A percentile compares a stretch with the other conserved stretches of the same genome.
phyloP scores from a whole-genome alignment of 2,888 invertebrate species.

The Drosophila putrida region DNA sequence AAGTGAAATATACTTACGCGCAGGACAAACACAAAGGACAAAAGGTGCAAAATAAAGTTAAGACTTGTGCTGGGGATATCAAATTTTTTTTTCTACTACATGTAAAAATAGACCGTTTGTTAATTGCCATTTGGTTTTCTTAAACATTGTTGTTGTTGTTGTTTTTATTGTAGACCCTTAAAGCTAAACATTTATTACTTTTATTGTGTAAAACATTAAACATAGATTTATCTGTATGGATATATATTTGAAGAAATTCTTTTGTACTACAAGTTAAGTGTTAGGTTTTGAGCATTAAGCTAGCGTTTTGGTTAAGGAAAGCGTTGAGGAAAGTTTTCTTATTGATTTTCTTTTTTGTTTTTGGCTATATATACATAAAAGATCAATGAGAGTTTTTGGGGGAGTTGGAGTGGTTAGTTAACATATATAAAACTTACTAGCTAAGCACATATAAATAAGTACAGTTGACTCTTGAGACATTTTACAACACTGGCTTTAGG shows the following conservation, averaged over 20 bases:
- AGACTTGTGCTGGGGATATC: slow-evolving; percentile 22
- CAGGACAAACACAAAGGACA: slow-evolving; percentile 50
- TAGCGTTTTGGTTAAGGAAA: slow-evolving; percentile 77
- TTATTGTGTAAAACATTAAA: slow-evolving; percentile 69
- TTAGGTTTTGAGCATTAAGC: slow-evolving; percentile 66
- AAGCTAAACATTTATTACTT: slow-evolving; percentile 75
- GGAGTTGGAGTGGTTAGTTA: slow-evolving; percentile 50
- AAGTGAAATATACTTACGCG: slow-evolving; percentile 46
- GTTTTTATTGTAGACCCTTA: slow-evolving; percentile 68
- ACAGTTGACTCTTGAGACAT: slow-evolving; percentile 58
- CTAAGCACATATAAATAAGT: slow-evolving; percentile 70
- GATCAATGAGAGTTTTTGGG: slow-evolving; percentile 15
- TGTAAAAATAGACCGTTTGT: slow-evolving; percentile 21
- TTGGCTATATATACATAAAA: slow-evolving; percentile 61
- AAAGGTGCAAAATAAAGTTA: slow-evolving; percentile 35
- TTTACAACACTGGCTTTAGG: slow-evolving; percentile 55
- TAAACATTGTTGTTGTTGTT: slow-evolving; percentile 10
- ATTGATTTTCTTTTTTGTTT: slow-evolving; percentile 11
- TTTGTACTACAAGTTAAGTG: slow-evolving; percentile 77
- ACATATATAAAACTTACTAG: slow-evolving; percentile 52
- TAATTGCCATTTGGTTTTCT: slow-evolving; percentile 34
- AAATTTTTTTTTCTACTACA: slow-evolving; percentile 4
- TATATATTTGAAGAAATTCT: slow-evolving; percentile 46
- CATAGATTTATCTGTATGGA: slow-evolving; percentile 46
- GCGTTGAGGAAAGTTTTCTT: slow-evolving; percentile 40